Conservation (phyloP, 1,140 invertebrate genomes). For the Apis laboriosa region DNA sequence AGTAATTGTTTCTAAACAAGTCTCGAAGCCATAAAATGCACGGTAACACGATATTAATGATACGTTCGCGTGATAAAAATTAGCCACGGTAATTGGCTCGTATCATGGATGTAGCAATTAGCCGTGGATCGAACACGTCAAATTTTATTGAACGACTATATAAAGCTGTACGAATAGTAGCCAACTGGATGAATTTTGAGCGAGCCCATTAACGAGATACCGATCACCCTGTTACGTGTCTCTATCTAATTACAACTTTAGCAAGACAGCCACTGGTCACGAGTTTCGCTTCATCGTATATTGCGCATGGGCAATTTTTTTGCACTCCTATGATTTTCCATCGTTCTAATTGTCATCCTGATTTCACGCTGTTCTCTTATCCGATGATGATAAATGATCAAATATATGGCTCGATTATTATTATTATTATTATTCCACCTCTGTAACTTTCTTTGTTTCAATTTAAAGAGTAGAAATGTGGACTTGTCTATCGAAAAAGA, state of each 20-base stretch:
- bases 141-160: conserved; percentile 44
- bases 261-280: conserved; percentile 7
- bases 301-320: neutral
- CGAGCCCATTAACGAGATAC: conserved; percentile 15
- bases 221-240: neutral
- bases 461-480: too few relatives aligned
- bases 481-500: neutral
- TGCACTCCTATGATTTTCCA: neutral
- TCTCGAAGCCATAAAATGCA: conserved; percentile 4
- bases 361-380: too few relatives aligned
- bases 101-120: conserved; percentile 50
- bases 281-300: neutral
- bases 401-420: too few relatives aligned
- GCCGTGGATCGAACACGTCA: conserved; percentile 44
- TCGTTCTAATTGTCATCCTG: conserved; percentile 2
- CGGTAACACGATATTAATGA: conserved; percentile 59
- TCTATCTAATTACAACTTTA: conserved; percentile 29
- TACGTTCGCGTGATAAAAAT: conserved; percentile 40
- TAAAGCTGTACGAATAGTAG: conserved; percentile 11
- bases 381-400: neutral
- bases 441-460: neutral
- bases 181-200: conserved; percentile 8
- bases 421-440: neutral
- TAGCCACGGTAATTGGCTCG: conserved; percentile 48
- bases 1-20: neutral